A percentile compares a stretch with the other conserved stretches of the same genome.
Conservation (phyloP, 1,140 invertebrate genomes). For the Dufourea novaeangliae region DNA sequence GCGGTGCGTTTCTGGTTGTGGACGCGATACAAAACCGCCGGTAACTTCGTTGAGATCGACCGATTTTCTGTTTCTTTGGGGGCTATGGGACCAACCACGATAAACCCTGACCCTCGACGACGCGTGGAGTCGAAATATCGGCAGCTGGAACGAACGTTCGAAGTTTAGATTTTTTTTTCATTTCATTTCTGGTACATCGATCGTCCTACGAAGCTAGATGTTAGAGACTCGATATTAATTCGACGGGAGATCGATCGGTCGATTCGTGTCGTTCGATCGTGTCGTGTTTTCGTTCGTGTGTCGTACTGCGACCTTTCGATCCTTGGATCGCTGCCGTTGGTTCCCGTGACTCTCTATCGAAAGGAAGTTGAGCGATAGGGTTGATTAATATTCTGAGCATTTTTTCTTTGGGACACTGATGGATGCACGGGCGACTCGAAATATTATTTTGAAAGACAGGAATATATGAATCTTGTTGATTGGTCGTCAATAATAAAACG, state of each 20-base stretch:
- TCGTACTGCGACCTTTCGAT: slow-evolving; percentile 4
- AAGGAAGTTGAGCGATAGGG: neutral
- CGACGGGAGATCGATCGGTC: slow-evolving; percentile 34
- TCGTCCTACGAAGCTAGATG: neutral
- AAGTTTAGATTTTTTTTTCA: neutral
- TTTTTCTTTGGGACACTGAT: neutral
- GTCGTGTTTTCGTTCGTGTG: slow-evolving; percentile 40
- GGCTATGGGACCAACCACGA: neutral
- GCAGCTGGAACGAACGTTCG: neutral
- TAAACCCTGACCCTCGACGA: neutral
- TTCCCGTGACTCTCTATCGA: neutral
- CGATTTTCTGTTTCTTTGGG: slow-evolving; percentile 13
- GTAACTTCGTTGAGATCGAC: slow-evolving; percentile 65
- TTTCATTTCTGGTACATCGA: neutral
- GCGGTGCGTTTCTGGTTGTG: slow-evolving; percentile 21
- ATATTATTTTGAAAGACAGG: too few species aligned
- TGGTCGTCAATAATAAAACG: neutral
- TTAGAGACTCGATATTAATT: neutral
- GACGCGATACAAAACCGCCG: slow-evolving; percentile 61
- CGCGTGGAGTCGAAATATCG: neutral
- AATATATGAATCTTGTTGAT: neutral
- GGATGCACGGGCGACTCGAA: neutral
- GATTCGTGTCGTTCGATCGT: slow-evolving; percentile 41
- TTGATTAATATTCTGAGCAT: neutral
- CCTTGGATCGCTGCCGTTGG: neutral